These are phyloP conservation scores for Sakesphorus luctuosus DNA, from an alignment of 2,113 vertebrate species.

Conservation along the genomic window DNA sequence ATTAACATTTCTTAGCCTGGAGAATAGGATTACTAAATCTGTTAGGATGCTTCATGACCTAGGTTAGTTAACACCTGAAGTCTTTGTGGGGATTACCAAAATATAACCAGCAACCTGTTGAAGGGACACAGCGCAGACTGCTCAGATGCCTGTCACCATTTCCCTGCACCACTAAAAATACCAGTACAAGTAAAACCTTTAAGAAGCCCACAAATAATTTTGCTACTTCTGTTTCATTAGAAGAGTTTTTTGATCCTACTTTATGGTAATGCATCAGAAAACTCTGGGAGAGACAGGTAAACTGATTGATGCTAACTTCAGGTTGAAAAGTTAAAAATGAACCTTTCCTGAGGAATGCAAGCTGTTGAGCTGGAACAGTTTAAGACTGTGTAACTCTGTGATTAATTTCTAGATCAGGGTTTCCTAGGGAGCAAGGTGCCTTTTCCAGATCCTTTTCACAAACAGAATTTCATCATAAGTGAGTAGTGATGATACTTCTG, in stretches of 20 bases:
- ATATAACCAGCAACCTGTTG: neutral
- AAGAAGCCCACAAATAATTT: neutral
- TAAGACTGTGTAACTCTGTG: neutral
- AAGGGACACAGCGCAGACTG: neutral
- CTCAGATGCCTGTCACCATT: neutral
- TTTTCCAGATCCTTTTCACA: neutral
- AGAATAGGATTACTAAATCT: neutral
- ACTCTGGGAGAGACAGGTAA: neutral
- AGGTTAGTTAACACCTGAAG: neutral
- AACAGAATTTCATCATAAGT: neutral
- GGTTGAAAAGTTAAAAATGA: neutral
- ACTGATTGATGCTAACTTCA: neutral
- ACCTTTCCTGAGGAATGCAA: neutral
- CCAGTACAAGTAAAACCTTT: neutral
- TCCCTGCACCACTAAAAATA: neutral
- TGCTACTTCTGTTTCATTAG: neutral
- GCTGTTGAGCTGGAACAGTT: neutral
- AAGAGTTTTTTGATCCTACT: neutral
- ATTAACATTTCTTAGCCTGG: neutral
- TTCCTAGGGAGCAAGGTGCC: neutral
- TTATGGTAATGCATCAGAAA: neutral
- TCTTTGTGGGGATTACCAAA: neutral
- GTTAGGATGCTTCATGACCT: neutral
- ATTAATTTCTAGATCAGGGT: neutral
- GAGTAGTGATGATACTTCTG: neutral